Base-by-base conservation (phyloP, 2,888 invertebrate genomes). In the Amphipyra berbera region DNA sequence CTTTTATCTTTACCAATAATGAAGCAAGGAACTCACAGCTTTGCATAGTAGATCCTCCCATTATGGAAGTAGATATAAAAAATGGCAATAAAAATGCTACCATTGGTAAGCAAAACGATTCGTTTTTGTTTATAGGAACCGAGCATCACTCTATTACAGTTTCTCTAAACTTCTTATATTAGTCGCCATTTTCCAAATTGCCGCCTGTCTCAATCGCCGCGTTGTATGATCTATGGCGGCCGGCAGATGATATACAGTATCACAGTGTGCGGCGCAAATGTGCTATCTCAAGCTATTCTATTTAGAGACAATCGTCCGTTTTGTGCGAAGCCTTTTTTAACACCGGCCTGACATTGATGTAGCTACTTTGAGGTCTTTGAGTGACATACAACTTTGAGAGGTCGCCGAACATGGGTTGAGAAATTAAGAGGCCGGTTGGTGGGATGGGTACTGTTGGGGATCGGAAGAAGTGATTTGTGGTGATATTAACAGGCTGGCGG, bases 241-340 rank as follows among this genome's bases (percentile, higher is more conserved):
- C 56, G 76, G 79, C 83, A 87, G 88, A 90, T 91, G 90, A 91
- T 90, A 88, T 86, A 88, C 83, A 83, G 87, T 88, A 90, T 89
- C 89, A 86, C 80, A 77, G 77, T 74, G 84, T 82, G 82, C 81
- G 82, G 86, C 85, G 88, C 87, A 83, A 90, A 90, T 89, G 89
- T 87, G 90, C 81, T 89, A 91, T 88, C 89, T 88, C 75, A 74
- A 72, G 81, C 82, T 81, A 82, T 86, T 87, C 83, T 85, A 82
- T 83, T 86, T 79, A 81, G 73, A 88, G 85, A 87, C 89, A 89
- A 88, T 88, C 83, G 82, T 62, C 54, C 50, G 40, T 49, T 59
- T 73, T 68, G 49, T 42, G 21, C 42, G 12, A 12, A 41, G 41
- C 30, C 41, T 41, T 33, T 69, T 21, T 68, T n/a, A 68, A 60